Conservation (phyloP, 2,113 vertebrate genomes). For the Aptenodytes patagonicus region DNA sequence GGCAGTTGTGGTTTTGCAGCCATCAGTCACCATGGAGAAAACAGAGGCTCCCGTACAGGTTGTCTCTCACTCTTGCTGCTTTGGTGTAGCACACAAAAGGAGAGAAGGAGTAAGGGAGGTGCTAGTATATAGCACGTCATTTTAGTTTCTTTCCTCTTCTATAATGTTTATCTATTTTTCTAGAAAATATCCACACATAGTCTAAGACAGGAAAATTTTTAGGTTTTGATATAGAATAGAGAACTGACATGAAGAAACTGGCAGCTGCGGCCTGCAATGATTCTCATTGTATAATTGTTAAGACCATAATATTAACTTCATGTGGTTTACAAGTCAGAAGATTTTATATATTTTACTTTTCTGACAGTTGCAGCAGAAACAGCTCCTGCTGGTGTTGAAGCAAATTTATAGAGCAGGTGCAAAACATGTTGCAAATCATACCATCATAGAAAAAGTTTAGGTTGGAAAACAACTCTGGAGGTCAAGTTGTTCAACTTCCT, state of each 20-base stretch:
- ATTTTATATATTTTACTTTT: neutral
- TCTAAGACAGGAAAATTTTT: neutral
- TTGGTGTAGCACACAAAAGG: neutral
- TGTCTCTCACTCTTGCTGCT: neutral
- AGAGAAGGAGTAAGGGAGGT: neutral
- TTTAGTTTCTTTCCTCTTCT: neutral
- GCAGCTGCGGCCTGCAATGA: neutral
- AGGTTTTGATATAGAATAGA: neutral
- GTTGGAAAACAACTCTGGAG: neutral
- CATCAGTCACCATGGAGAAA: neutral
- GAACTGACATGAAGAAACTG: neutral
- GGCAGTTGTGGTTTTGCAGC: neutral
- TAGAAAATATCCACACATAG: neutral
- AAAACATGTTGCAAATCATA: neutral
- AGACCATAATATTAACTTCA: neutral
- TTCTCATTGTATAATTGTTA: neutral
- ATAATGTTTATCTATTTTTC: neutral
- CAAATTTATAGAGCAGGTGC: neutral
- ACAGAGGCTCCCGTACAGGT: fast-evolving
- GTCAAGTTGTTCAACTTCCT: neutral
- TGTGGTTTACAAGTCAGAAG: neutral
- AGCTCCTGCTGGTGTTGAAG: neutral
- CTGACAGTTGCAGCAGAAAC: neutral
- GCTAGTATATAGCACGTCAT: neutral
- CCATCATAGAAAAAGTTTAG: neutral